Conservation (phyloP, 2,797 vertebrate species). For the Oreonectes daqikongensis region DNA sequence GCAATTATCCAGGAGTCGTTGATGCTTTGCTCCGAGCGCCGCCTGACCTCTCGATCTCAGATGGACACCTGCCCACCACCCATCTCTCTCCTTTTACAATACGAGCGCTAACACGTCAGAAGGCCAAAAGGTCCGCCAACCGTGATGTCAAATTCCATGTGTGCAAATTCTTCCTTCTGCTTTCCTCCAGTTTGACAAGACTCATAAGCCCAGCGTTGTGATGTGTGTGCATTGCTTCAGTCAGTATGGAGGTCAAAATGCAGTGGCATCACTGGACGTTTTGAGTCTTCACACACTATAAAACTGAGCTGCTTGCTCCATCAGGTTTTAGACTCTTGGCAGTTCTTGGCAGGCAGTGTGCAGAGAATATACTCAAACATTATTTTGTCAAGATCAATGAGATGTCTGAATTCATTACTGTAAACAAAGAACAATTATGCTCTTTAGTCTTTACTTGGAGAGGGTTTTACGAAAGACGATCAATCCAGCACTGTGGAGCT, state of each 20-base stretch:
- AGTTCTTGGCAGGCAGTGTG: constrained; percentile 15
- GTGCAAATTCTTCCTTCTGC: constrained; percentile 5
- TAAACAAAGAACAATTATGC: constrained; percentile 63
- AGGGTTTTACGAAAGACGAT: constrained; percentile 59
- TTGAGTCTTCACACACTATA: constrained; percentile 12
- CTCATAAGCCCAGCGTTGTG: constrained; percentile 17
- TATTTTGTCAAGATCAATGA: constrained; percentile 62
- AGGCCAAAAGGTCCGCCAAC: neutral
- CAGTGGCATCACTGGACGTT: neutral
- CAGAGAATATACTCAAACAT: constrained; percentile 45
- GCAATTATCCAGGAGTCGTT: constrained; percentile 57
- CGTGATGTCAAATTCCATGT: constrained; percentile 1
- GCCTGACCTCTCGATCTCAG: constrained; percentile 39
- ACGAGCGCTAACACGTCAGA: neutral
- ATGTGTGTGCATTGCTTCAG: constrained; percentile 12
- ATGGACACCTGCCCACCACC: constrained; percentile 33
- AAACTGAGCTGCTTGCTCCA: neutral
- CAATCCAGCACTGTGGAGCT: constrained; percentile 59
- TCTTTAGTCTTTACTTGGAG: constrained; percentile 60
- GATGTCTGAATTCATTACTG: constrained; percentile 62
- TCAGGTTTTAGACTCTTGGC: neutral
- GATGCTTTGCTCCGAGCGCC: constrained; percentile 30
- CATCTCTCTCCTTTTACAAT: neutral
- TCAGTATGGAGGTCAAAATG: constrained; percentile 32
- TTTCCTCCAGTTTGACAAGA: neutral